Conservation (phyloP, 1,140 invertebrate species). For the Drosophila dunni region DNA sequence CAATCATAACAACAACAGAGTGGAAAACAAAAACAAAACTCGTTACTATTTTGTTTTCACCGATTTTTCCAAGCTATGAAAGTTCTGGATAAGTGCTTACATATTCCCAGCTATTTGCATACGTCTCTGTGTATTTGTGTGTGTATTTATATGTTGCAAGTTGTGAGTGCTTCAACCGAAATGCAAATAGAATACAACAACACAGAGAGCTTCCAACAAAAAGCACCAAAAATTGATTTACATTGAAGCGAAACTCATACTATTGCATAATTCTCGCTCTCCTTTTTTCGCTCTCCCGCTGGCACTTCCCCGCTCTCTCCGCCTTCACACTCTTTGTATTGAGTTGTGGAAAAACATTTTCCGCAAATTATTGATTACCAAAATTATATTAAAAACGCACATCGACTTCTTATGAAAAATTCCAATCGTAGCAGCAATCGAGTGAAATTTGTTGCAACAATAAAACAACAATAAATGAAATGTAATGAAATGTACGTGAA, state of each 20-base stretch:
- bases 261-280: slow-evolving; percentile 17
- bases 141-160: slow-evolving; percentile 18
- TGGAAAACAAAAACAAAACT: slow-evolving; percentile 26
- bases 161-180: slow-evolving; percentile 36
- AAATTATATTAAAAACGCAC: slow-evolving; percentile 48
- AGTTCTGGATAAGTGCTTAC: slow-evolving; percentile 45
- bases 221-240: slow-evolving; percentile 59
- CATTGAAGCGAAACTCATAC: slow-evolving; percentile 16
- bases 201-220: slow-evolving; percentile 1
- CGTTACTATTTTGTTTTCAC: slow-evolving; percentile 36
- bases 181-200: slow-evolving; percentile 54
- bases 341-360: slow-evolving; percentile 42
- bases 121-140: slow-evolving; percentile 16
- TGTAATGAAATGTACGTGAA: slow-evolving; percentile 39
- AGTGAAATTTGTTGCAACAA: background rate
- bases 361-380: slow-evolving; percentile 66
- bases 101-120: slow-evolving; percentile 10
- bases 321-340: no score
- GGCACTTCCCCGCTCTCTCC: no score
- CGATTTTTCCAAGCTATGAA: slow-evolving; percentile 37
- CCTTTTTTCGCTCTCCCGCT: no score
- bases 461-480: slow-evolving; percentile 20
- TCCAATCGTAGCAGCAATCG: background rate
- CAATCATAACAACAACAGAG: slow-evolving; percentile 12
- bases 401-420: slow-evolving; percentile 4